These are phyloP conservation scores for Saxidomus purpurata DNA, from an alignment of 1,140 invertebrate species.

Conservation along the genomic window DNA sequence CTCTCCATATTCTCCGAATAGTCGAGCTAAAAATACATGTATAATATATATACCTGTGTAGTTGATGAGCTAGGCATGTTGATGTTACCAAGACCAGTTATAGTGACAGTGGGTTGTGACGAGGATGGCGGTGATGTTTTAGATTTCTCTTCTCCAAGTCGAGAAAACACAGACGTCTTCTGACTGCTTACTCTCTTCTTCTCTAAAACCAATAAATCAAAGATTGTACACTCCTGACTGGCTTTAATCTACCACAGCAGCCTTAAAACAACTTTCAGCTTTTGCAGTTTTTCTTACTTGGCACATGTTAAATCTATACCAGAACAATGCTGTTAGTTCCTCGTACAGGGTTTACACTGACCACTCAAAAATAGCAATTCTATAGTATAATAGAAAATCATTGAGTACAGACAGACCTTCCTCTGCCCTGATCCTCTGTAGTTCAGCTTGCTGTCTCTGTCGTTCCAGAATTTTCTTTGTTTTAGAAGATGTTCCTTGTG, in stretches of 20 bases:
- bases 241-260: too few species aligned
- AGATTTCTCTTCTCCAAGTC: conserved; percentile 81
- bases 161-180: conserved; percentile 85
- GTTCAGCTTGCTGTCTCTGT: conserved; percentile 61
- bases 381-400: too few species aligned
- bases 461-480: conserved; percentile 73
- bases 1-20: too few species aligned
- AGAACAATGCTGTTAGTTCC: too few species aligned
- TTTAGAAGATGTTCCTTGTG: conserved; percentile 69
- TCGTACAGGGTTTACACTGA: too few species aligned
- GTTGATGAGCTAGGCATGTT: conserved; percentile 18
- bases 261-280: too few species aligned
- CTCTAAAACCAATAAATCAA: conserved; percentile 21
- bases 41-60: not conserved
- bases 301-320: too few species aligned
- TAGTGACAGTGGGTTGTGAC: conserved; percentile 74
- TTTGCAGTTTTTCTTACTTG: too few species aligned
- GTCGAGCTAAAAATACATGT: too few species aligned
- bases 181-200: conserved; percentile 58
- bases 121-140: conserved; percentile 19
- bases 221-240: too few species aligned
- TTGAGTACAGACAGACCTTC: conserved; percentile 51
- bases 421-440: conserved; percentile 54
- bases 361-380: too few species aligned
- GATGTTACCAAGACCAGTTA: conserved; percentile 77